phyloP scores from a whole-genome alignment of 2,113 vertebrate species.

The Chlorocebus sabaeus region DNA sequence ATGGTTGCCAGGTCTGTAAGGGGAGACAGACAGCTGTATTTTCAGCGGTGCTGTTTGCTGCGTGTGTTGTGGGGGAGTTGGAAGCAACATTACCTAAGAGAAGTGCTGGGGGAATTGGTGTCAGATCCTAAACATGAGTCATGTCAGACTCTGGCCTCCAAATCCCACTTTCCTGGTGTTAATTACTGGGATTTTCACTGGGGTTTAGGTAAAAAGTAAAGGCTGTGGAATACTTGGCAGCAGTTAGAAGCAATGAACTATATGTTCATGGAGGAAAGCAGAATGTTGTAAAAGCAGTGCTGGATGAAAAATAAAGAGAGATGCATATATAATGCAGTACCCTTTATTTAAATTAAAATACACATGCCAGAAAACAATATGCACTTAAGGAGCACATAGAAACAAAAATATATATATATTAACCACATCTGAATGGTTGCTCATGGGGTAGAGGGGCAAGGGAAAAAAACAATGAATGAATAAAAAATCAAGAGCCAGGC shows the following conservation, averaged over 20 bases:
- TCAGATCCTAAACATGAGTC: background rate
- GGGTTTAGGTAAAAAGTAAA: background rate
- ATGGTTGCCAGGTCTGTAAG: background rate
- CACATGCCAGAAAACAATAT: background rate
- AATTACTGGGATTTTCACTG: background rate
- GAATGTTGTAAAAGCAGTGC: background rate
- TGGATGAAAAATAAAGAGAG: background rate
- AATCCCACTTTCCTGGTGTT: background rate
- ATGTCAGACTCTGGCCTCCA: background rate
- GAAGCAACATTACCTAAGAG: background rate
- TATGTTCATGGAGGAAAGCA: background rate
- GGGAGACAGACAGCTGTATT: background rate
- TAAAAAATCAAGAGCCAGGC: background rate
- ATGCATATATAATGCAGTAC: rapidly evolving
- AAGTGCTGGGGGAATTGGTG: background rate
- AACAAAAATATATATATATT: background rate
- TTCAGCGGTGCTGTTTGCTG: background rate
- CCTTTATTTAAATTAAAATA: background rate
- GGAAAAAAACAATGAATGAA: background rate
- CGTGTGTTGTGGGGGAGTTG: too few species aligned
- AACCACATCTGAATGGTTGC: background rate
- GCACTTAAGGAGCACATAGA: background rate
- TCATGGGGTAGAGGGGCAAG: background rate
- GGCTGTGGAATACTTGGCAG: background rate
- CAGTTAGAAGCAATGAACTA: background rate